Evolutionary conservation across 2,888 invertebrate species (phyloP).

Genomic region (Rutpela maculata): DNA sequence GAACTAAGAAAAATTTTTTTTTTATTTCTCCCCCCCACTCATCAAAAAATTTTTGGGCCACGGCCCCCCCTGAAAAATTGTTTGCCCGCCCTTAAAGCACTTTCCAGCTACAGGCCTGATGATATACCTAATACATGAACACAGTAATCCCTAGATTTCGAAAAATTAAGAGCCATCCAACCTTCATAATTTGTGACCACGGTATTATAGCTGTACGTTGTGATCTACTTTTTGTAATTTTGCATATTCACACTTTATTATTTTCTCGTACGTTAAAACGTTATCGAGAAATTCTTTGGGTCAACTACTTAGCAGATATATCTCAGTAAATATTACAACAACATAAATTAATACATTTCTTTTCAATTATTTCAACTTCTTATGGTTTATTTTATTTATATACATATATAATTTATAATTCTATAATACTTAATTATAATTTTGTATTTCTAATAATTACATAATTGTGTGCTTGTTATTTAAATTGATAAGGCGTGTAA

Average conservation of each 20-base stretch:
- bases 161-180: not conserved
- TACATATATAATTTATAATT: conserved; percentile 7
- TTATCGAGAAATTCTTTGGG: conserved; percentile 6
- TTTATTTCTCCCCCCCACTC: too few relatives aligned
- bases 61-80: too few relatives aligned
- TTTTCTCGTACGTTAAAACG: conserved; percentile 3
- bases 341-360: conserved; percentile 7
- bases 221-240: not conserved
- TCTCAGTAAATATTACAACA: conserved; percentile 7
- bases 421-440: conserved; percentile 1
- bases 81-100: too few relatives aligned
- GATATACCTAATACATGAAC: too few relatives aligned
- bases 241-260: conserved; percentile 1
- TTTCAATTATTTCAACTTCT: conserved; percentile 6
- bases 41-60: too few relatives aligned
- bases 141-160: not conserved
- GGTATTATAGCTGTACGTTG: not conserved
- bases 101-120: too few relatives aligned
- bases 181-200: too few relatives aligned
- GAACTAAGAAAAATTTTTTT: too few relatives aligned
- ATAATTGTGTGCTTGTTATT: conserved; percentile 4
- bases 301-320: conserved; percentile 6
- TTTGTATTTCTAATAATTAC: conserved; percentile 7
- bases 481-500: not conserved
- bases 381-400: conserved; percentile 7